Evolutionary conservation across 2,888 invertebrate genomes (phyloP), one percentile per base, ranked within the genome.

Genomic region (Eilema depressum): DNA sequence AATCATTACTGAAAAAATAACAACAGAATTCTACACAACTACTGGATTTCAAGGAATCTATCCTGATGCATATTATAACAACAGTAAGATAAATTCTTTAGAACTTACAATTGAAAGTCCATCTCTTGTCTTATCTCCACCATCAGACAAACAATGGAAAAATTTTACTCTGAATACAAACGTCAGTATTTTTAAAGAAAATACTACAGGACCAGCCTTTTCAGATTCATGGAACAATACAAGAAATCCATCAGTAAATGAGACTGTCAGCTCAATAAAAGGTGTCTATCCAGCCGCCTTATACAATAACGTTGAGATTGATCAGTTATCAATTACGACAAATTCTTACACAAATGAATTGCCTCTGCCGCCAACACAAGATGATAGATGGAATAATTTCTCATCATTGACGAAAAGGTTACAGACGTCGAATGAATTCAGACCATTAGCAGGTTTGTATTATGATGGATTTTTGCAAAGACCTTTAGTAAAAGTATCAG

Each of bases 381-480:
- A 91, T 89, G 89, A 92, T 87, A 86, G 89, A 90, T 94, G 93
- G 93, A 83, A 81, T 71, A 85, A 84, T 76, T 90, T 91, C 83
- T 83, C 86, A 79, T 83, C 86, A 79, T 78, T 81, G 71, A 84
- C 80, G 75, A 81, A 86, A 79, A 83, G 80, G 73, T 66, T 77
- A 79, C 75, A 79, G 67, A 82, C 79, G 67, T 77, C 87, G 53
- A 85, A 79, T 80, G 89, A 89, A 78, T 95, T 95, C 77, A 91
- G 84, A 82, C 94, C 95, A 75, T 86, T 95, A 64, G 92, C 94
- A 30, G 94, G 95, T 63, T 90, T 95, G 75, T 95, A 95, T 86
- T 94, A 94, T 78, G 94, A 95, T 78, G 93, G 95, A 69, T 94
- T 87, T 88, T 86, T 94, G 67, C 91, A 93, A 80, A 91, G 83